Percentiles rank a stretch among this genome's conserved stretches.
These are phyloP conservation scores for Crossocerus cetratus DNA, from an alignment of 2,888 invertebrate species.

Conservation along the genomic window DNA sequence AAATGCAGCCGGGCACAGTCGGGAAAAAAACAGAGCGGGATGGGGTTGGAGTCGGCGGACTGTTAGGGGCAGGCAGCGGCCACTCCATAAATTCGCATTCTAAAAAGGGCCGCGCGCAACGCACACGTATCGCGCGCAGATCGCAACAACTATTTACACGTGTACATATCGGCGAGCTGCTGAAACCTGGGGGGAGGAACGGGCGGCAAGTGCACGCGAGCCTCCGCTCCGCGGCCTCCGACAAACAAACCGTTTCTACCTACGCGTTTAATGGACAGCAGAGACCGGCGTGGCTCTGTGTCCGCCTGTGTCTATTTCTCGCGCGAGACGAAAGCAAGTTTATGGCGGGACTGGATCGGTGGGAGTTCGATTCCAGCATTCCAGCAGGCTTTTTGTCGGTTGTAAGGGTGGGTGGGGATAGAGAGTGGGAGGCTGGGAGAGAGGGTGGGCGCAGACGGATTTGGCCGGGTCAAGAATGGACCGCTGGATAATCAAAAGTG, in stretches of 20 bases:
- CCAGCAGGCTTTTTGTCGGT: too few relatives aligned
- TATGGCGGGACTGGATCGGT: not conserved
- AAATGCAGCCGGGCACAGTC: not conserved
- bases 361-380: not conserved
- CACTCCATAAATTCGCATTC: slow-evolving; percentile 24
- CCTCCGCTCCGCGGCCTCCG: slow-evolving; percentile 24
- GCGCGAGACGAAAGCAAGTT: not conserved
- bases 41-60: not conserved
- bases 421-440: too few relatives aligned
- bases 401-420: too few relatives aligned
- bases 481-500: slow-evolving; percentile 45
- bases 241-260: slow-evolving; percentile 30
- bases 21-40: not conserved
- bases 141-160: slow-evolving; percentile 21
- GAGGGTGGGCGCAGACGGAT: too few relatives aligned
- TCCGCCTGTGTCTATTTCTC: not conserved
- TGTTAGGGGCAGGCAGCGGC: not conserved
- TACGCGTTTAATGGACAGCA: slow-evolving; percentile 5
- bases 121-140: slow-evolving; percentile 27
- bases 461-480: slow-evolving; percentile 12
- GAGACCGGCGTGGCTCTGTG: not conserved
- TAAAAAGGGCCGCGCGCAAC: slow-evolving; percentile 7
- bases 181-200: not conserved
- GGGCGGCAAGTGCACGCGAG: slow-evolving; percentile 35
- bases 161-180: slow-evolving; percentile 28